phyloP scores from a whole-genome alignment of 2,113 vertebrate species.

The Lophotis ruficrista region DNA sequence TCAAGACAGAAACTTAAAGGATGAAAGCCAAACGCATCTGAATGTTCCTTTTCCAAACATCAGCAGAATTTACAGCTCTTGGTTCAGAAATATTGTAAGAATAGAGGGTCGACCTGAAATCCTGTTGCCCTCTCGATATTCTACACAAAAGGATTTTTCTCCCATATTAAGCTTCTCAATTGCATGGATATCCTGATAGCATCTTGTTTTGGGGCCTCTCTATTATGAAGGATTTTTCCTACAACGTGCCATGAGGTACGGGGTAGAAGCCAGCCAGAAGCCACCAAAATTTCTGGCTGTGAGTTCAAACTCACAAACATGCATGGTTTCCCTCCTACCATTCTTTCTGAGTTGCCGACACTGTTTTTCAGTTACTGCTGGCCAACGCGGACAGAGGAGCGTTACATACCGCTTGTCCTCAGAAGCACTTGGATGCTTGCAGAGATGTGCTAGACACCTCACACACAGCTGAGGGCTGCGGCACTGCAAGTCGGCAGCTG shows the following conservation, averaged over 20 bases:
- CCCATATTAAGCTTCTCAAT: background rate
- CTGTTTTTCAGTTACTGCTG: background rate
- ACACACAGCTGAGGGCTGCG: constrained; percentile 10
- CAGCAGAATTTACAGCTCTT: background rate
- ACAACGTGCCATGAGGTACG: background rate
- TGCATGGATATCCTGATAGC: background rate
- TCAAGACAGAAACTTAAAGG: background rate
- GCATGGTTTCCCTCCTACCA: background rate
- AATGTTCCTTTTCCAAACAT: background rate
- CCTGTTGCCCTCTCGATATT: background rate
- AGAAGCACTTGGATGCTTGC: background rate
- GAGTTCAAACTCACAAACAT: background rate
- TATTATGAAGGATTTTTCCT: background rate
- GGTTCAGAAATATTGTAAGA: background rate
- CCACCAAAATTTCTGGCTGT: background rate
- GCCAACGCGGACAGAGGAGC: background rate
- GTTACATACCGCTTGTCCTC: background rate
- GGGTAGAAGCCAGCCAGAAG: background rate
- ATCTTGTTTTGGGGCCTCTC: background rate
- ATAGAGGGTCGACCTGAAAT: background rate
- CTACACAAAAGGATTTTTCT: background rate
- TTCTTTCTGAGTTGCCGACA: background rate
- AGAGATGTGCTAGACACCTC: constrained; percentile 17
- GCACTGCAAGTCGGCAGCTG: constrained; percentile 17
- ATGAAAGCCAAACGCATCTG: background rate